phyloP scores from a whole-genome alignment of 2,797 vertebrate genomes.

The Sylvilagus floridanus region DNA sequence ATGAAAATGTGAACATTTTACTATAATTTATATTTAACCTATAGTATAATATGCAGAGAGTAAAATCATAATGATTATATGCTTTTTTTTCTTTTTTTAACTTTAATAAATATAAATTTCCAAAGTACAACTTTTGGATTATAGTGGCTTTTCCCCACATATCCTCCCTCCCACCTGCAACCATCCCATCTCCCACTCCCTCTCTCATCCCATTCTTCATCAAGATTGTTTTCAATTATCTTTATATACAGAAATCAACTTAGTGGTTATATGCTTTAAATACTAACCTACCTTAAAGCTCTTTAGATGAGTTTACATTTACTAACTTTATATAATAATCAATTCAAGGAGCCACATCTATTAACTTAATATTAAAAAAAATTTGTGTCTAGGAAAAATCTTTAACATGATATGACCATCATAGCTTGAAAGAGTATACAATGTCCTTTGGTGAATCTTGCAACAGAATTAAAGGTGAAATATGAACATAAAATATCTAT shows the following conservation, averaged over 20 bases:
- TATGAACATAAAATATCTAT: not conserved
- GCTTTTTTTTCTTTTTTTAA: not conserved
- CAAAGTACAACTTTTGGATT: too few relatives aligned
- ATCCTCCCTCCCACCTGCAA: too few relatives aligned
- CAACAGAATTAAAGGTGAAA: not conserved
- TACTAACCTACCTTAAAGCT: conserved; percentile 3
- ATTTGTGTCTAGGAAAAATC: not conserved
- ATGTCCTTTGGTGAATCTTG: not conserved
- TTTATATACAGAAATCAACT: too few relatives aligned
- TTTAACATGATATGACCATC: not conserved
- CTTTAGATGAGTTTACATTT: not conserved
- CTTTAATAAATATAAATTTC: too few relatives aligned
- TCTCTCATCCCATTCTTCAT: too few relatives aligned
- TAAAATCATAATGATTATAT: not conserved
- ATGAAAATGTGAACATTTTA: not conserved
- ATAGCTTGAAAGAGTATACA: not conserved
- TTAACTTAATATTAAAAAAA: not conserved
- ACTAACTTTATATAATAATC: not conserved
- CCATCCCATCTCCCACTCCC: too few relatives aligned
- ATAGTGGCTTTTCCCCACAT: too few relatives aligned
- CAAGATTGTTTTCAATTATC: too few relatives aligned
- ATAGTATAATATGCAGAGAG: not conserved
- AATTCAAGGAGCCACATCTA: not conserved
- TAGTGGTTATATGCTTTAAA: not conserved
- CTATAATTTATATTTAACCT: not conserved